phyloP scores from a whole-genome alignment of 1,140 invertebrate genomes.

The Brachionus paranguensis region DNA sequence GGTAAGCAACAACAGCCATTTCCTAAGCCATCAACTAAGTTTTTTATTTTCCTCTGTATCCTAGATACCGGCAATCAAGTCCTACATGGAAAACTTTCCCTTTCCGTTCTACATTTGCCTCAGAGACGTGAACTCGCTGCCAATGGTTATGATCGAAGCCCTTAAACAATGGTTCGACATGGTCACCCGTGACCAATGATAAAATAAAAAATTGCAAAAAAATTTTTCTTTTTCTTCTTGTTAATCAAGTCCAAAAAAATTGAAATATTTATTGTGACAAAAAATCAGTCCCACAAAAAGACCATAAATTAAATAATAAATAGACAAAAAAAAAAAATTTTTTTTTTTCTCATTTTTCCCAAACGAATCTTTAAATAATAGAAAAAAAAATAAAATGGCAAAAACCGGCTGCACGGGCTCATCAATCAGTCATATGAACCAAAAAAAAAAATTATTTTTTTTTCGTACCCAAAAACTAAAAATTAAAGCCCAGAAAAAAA shows the following conservation, averaged over 20 bases:
- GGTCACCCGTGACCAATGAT: background rate
- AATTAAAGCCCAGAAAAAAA: too few relatives aligned
- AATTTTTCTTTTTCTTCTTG: background rate
- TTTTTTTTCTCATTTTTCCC: background rate
- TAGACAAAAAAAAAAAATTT: background rate
- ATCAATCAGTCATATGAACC: background rate
- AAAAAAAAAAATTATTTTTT: background rate
- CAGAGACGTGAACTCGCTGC: conserved; percentile 76
- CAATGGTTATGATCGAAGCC: conserved; percentile 83
- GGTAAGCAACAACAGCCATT: conserved; percentile 41
- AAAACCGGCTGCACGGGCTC: background rate
- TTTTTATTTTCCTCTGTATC: background rate
- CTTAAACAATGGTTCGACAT: conserved; percentile 68
- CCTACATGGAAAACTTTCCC: conserved; percentile 89
- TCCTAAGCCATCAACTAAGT: too few relatives aligned
- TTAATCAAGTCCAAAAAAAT: background rate
- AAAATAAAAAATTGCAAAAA: background rate
- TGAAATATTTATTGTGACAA: background rate
- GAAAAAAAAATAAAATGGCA: too few relatives aligned
- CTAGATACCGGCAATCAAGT: conserved; percentile 56
- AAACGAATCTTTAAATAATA: background rate
- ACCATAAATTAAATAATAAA: background rate
- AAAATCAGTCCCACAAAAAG: background rate
- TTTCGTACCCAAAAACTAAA: background rate
- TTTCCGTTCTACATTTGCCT: conserved; percentile 97